Conservation (phyloP, 1,140 invertebrate genomes). For the Drosophila takahashii region DNA sequence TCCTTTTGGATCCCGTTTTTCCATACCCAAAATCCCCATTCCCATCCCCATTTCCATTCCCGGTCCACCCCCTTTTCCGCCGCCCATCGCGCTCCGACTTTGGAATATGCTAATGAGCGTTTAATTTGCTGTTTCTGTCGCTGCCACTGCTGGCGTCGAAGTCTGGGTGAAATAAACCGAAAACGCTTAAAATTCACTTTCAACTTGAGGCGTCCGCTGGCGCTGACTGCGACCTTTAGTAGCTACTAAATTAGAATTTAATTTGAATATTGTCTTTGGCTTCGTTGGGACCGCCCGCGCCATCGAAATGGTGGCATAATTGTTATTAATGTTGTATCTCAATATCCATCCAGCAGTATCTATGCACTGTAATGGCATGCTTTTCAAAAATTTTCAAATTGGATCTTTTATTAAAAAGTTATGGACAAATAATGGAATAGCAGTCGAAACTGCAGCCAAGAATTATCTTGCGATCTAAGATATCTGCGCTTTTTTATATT, state of each 20-base stretch:
- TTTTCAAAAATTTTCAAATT: not conserved
- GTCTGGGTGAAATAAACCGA: conserved; percentile 40
- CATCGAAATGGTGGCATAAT: conserved; percentile 38
- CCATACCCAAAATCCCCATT: not conserved
- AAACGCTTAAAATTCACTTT: conserved; percentile 76
- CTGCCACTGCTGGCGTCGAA: conserved; percentile 1
- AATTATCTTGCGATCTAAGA: too few relatives aligned
- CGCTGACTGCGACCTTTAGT: conserved; percentile 42
- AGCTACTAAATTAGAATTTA: conserved; percentile 69
- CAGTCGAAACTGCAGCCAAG: too few relatives aligned
- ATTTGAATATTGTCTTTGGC: conserved; percentile 54
- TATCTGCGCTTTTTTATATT: too few relatives aligned
- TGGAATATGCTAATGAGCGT: conserved; percentile 76
- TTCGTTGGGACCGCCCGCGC: conserved; percentile 3
- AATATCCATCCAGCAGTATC: not conserved
- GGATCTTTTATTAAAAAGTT: too few relatives aligned
- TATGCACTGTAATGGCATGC: too few relatives aligned
- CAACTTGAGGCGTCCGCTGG: conserved; percentile 43
- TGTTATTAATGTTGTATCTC: conserved; percentile 38
- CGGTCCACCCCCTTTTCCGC: not conserved
- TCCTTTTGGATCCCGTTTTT: conserved; percentile 6
- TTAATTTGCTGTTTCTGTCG: conserved; percentile 61
- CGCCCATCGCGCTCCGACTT: conserved; percentile 35
- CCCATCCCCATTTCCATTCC: not conserved
- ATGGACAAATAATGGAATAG: too few relatives aligned